phyloP scores from a whole-genome alignment of 2,888 invertebrate genomes.

The Mantis religiosa region DNA sequence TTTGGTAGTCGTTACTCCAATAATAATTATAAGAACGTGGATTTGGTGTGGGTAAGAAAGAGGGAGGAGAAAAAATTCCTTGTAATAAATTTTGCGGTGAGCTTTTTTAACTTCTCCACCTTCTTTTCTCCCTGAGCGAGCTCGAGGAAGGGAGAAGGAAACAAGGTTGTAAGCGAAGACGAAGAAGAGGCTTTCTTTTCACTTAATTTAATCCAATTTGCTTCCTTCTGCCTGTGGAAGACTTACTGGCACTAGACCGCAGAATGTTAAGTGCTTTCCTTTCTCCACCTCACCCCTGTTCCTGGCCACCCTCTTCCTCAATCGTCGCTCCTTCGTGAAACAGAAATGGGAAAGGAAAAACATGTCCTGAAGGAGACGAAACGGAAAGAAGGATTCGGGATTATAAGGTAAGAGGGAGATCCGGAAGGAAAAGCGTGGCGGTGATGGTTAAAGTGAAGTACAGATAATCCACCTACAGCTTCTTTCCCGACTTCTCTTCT shows the following conservation, averaged over 20 bases:
- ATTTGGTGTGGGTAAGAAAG: neutral
- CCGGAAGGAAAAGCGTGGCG: neutral
- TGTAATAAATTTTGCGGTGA: constrained; percentile 28
- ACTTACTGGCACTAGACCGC: constrained; percentile 29
- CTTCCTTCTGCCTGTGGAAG: constrained; percentile 23
- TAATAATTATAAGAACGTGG: neutral
- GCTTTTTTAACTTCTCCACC: constrained; percentile 14
- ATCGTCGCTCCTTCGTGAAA: neutral
- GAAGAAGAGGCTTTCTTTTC: constrained; percentile 28
- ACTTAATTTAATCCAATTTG: constrained; percentile 33
- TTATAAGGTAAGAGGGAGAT: neutral
- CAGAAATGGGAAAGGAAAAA: neutral
- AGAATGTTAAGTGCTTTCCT: constrained; percentile 31
- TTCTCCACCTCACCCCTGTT: neutral
- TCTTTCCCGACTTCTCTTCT: neutral
- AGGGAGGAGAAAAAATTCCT: neutral
- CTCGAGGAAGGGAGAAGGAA: neutral
- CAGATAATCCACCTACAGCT: neutral
- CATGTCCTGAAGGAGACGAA: neutral
- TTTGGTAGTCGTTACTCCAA: neutral
- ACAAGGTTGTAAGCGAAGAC: neutral
- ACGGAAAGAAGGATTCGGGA: constrained; percentile 3
- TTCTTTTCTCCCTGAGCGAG: constrained; percentile 10
- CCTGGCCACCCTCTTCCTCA: neutral
- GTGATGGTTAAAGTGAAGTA: neutral